phyloP scores from a whole-genome alignment of 2,113 vertebrate species.

The Morone chrysops region DNA sequence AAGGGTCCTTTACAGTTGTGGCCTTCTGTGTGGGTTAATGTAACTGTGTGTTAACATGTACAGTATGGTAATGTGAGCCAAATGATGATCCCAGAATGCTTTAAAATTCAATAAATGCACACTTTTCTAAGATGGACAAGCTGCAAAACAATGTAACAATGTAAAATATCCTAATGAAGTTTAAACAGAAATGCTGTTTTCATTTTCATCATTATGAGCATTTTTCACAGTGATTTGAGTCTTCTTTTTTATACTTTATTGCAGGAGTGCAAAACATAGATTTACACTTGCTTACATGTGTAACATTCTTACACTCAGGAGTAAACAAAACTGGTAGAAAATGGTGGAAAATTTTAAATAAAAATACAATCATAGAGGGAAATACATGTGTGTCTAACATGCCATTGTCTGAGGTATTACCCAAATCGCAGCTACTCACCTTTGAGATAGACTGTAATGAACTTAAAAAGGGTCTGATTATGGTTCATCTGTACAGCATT shows the following conservation, averaged over 20 bases:
- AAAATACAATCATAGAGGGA: no score
- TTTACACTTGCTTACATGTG: neutral
- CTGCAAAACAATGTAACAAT: no score
- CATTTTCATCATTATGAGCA: neutral
- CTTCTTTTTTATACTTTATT: neutral
- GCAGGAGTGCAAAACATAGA: neutral
- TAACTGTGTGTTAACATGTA: neutral
- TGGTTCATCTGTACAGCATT: conserved; percentile 6
- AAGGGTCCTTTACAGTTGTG: neutral
- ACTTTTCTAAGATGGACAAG: neutral
- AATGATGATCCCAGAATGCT: neutral
- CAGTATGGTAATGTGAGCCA: neutral
- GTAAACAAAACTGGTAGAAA: neutral
- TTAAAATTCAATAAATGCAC: neutral
- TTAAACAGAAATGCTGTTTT: neutral
- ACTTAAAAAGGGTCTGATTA: conserved; percentile 30
- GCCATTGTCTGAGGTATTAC: neutral
- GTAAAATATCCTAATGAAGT: neutral
- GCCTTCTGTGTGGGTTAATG: neutral
- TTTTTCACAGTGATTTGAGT: neutral
- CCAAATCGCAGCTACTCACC: neutral
- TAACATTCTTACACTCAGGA: neutral
- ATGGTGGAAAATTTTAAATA: neutral
- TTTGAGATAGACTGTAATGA: conserved; percentile 35
- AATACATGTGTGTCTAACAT: neutral